Base-by-base conservation (phyloP, 2,888 invertebrate species). In the Folsomia manolachei region DNA sequence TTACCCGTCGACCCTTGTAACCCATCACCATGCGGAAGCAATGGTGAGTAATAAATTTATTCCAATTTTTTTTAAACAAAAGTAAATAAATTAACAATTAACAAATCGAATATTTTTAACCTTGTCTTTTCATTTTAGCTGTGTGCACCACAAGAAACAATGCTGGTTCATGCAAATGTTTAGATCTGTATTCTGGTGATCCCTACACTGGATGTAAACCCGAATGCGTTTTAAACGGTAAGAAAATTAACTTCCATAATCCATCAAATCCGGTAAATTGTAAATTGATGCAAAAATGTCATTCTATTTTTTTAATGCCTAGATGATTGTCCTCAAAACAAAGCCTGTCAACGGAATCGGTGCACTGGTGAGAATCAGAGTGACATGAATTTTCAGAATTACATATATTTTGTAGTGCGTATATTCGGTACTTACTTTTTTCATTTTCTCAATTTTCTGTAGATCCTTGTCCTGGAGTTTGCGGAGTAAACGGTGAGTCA, bases 171-270 rank as follows among this genome's bases (percentile, higher is more conserved):
- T 80, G 80, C 39, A 27, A 27, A 25, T 88, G 83, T 81, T 79
- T 81, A 61, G 81, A 81, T 80, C 89, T 90, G 83, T 93, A 91
- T 83, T 88, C 90, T 81, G 94, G 94, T 56, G 88, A 90, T 72
- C 84, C 84, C n/a, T 92, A 93, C 71, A 79, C 81, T 27, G 79
- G 79, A 19, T 94, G 88, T 82, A 88, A 92, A 78, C 94, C 94
- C 1, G 94, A 94, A 85, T 94, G 94, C 83, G 90, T 93, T 51
- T 86, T 93, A 1, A 94, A 91, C 83, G 90, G 93, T n/a, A n/a
- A n/a, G n/a, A n/a, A n/a, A n/a, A n/a, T n/a, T n/a, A n/a, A n/a
- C n/a, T n/a, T n/a, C n/a, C n/a, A n/a, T n/a, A n/a, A n/a, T n/a
- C n/a, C n/a, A n/a, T n/a, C n/a, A n/a, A n/a, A n/a, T n/a, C n/a